These are phyloP conservation scores for Girardinichthys multiradiatus DNA, from an alignment of 2,113 vertebrate species.

Conservation along the genomic window DNA sequence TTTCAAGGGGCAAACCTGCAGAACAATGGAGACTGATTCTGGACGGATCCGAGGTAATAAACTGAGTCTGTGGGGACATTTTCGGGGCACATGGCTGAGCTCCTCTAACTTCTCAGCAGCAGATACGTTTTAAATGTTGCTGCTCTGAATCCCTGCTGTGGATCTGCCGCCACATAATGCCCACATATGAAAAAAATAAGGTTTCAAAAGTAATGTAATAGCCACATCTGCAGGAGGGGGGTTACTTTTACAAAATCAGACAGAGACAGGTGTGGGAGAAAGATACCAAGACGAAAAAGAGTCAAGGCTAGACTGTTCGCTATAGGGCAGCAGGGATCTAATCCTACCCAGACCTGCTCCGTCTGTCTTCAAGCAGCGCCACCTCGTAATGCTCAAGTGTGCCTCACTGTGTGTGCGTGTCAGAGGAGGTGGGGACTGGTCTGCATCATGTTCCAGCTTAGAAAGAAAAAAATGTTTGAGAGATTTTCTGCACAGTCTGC, in stretches of 20 bases:
- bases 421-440: conserved; percentile 47
- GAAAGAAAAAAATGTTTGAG: conserved; percentile 14
- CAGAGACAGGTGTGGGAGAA: conserved; percentile 65
- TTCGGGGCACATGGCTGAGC: conserved; percentile 48
- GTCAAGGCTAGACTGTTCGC: conserved; percentile 30
- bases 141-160: conserved; percentile 42
- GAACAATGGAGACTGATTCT: conserved; percentile 59
- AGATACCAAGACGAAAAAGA: conserved; percentile 42
- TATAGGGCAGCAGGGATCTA: conserved; percentile 50
- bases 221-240: conserved; percentile 31
- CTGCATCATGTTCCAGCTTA: conserved; percentile 56
- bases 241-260: conserved; percentile 52
- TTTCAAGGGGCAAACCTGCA: conserved; percentile 44
- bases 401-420: conserved; percentile 34
- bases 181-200: conserved; percentile 55
- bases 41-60: conserved; percentile 58
- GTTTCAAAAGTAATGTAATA: conserved; percentile 63
- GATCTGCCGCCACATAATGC: conserved; percentile 49
- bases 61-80: conserved; percentile 52
- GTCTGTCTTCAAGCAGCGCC: conserved; percentile 76
- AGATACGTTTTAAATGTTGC: conserved; percentile 63
- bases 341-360: conserved; percentile 71
- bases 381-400: conserved; percentile 70
- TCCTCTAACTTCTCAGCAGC: conserved; percentile 62
- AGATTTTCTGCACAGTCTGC: conserved; percentile 56